Conservation (phyloP, 2,888 invertebrate species). For the Euphydryas editha region DNA sequence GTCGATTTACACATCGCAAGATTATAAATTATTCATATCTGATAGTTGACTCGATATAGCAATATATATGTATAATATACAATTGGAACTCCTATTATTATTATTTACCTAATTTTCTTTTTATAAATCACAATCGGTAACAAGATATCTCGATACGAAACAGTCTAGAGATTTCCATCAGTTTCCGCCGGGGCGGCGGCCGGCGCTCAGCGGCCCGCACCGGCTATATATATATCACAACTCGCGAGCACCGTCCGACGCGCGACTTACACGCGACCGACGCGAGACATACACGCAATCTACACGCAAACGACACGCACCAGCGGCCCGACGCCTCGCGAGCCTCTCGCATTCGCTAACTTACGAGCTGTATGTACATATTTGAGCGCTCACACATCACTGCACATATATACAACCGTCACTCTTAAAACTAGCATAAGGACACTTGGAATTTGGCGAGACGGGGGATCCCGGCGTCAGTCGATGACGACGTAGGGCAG, state of each 20-base stretch:
- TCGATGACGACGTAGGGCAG: slow-evolving; percentile 98
- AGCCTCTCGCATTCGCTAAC: slow-evolving; percentile 48
- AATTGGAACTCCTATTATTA: slow-evolving; percentile 84
- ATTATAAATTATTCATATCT: slow-evolving; percentile 46
- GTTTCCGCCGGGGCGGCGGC: slow-evolving; percentile 32
- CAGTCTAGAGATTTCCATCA: slow-evolving; percentile 64
- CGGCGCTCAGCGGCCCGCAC: too few species aligned
- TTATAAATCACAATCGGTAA: slow-evolving; percentile 81
- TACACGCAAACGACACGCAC: too few species aligned
- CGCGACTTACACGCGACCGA: too few species aligned
- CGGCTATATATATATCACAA: too few species aligned
- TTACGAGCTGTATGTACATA: slow-evolving; percentile 46
- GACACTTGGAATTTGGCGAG: slow-evolving; percentile 71
- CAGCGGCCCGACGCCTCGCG: too few species aligned
- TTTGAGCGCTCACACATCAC: slow-evolving; percentile 55
- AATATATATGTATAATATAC: slow-evolving; percentile 80
- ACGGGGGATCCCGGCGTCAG: slow-evolving; percentile 74
- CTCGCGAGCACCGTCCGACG: slow-evolving; percentile 20
- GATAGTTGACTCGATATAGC: slow-evolving; percentile 66
- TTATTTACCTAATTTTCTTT: slow-evolving; percentile 79
- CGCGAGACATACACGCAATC: too few species aligned
- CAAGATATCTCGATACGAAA: slow-evolving; percentile 69
- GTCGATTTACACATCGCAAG: slow-evolving; percentile 42
- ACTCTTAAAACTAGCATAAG: slow-evolving; percentile 68
- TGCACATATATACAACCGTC: slow-evolving; percentile 27